Conservation (phyloP, 2,797 vertebrate species). For the Sebastes iracundus region DNA sequence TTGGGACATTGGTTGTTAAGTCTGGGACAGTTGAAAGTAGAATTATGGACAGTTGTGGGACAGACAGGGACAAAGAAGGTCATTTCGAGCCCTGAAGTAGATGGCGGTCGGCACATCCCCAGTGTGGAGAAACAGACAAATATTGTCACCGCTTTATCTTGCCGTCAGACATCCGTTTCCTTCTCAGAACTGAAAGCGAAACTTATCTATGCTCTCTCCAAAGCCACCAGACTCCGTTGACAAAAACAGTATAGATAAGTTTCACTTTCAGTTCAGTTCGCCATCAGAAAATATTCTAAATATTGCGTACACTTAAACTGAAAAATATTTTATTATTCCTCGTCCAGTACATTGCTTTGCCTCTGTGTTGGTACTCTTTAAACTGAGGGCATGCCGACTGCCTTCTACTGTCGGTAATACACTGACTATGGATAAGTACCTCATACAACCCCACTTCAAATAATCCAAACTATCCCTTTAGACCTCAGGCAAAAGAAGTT, state of each 20-base stretch:
- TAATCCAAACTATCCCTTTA: not conserved
- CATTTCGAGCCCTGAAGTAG: rapidly evolving
- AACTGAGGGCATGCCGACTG: rapidly evolving
- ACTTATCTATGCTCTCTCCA: not conserved
- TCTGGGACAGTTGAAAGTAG: too few relatives aligned
- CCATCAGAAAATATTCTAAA: not conserved
- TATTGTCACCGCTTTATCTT: not conserved
- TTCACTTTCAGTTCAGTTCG: not conserved
- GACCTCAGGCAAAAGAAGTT: not conserved
- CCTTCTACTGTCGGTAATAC: not conserved
- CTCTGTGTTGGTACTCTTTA: not conserved
- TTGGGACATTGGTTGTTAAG: too few relatives aligned
- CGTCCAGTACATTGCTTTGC: not conserved
- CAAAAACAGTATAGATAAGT: not conserved
- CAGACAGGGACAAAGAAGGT: too few relatives aligned
- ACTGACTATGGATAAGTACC: not conserved
- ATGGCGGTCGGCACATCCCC: not conserved
- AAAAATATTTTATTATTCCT: not conserved
- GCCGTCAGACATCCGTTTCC: not conserved
- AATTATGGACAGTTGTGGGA: too few relatives aligned
- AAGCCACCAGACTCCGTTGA: not conserved
- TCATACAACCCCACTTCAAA: not conserved
- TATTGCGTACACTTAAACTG: rapidly evolving
- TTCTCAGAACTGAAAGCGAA: not conserved
- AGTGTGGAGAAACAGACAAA: not conserved